phyloP scores from a whole-genome alignment of 2,888 invertebrate genomes.

The Pemphredon lugubris region DNA sequence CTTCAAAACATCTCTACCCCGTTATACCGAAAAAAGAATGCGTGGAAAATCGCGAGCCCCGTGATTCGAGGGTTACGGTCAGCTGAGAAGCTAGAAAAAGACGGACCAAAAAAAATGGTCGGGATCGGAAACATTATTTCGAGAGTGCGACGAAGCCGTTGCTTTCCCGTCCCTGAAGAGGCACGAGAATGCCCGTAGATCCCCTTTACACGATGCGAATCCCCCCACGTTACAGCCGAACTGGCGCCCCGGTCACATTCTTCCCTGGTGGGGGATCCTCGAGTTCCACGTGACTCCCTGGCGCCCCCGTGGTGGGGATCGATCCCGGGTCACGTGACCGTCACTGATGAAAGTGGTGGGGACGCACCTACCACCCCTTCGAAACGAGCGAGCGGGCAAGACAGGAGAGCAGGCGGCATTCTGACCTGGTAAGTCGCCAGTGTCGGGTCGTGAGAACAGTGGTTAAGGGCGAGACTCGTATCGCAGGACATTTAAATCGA shows the following conservation, averaged over 20 bases:
- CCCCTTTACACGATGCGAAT: slow-evolving; percentile 76
- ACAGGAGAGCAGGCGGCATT: slow-evolving; percentile 69
- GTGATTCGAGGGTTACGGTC: too few relatives aligned
- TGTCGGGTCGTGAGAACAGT: slow-evolving; percentile 75
- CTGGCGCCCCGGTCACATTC: slow-evolving; percentile 73
- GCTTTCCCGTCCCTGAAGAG: slow-evolving; percentile 34
- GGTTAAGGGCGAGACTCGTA: slow-evolving; percentile 38
- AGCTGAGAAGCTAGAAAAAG: too few relatives aligned
- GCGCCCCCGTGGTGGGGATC: slow-evolving; percentile 59
- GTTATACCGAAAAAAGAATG: too few relatives aligned
- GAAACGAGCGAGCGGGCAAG: slow-evolving; percentile 46
- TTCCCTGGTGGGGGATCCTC: slow-evolving; percentile 54
- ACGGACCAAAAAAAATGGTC: too few relatives aligned
- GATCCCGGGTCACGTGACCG: slow-evolving; percentile 50
- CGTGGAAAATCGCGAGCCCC: too few relatives aligned
- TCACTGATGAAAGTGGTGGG: slow-evolving; percentile 49
- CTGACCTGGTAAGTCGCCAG: slow-evolving; percentile 80
- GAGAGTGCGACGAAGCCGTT: too few relatives aligned
- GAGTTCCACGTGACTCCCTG: slow-evolving; percentile 59
- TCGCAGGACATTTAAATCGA: slow-evolving; percentile 64
- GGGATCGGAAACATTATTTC: too few relatives aligned
- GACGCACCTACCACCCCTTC: slow-evolving; percentile 51
- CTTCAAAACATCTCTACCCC: too few relatives aligned
- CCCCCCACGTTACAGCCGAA: slow-evolving; percentile 45
- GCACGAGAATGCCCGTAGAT: slow-evolving; percentile 32